These are phyloP conservation scores for Phylloscopus whistleri DNA, from an alignment of 2,113 vertebrate genomes.

Conservation along the genomic window DNA sequence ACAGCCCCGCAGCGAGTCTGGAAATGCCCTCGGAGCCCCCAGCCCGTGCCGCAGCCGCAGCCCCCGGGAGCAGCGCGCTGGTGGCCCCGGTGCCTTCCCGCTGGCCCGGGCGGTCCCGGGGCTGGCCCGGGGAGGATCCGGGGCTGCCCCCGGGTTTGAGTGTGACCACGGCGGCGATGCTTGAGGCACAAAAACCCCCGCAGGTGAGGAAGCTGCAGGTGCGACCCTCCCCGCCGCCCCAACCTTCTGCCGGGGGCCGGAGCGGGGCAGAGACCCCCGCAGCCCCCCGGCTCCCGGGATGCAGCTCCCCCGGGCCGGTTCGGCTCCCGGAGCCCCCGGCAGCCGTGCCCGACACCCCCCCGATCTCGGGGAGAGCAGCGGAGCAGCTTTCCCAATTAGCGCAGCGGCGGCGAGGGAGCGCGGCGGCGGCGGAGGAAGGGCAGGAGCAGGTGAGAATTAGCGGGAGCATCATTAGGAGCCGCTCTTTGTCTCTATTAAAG, in stretches of 20 bases:
- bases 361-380: not conserved
- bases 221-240: too few relatives aligned
- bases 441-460: constrained; percentile 68
- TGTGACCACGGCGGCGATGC: too few relatives aligned
- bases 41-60: too few relatives aligned
- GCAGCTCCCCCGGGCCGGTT: accelerated
- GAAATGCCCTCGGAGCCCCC: not conserved
- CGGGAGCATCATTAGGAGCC: constrained; percentile 64
- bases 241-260: too few relatives aligned
- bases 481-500: constrained; percentile 66
- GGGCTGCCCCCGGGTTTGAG: not conserved
- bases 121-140: too few relatives aligned
- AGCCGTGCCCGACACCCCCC: not conserved
- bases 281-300: not conserved
- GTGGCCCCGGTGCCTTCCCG: not conserved
- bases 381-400: constrained; percentile 62
- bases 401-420: not conserved
- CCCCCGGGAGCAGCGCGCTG: too few relatives aligned
- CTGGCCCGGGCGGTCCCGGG: not conserved
- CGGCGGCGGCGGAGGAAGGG: constrained; percentile 19
- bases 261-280: too few relatives aligned
- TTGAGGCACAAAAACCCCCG: accelerated
- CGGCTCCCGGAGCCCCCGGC: not conserved
- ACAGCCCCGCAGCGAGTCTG: accelerated
- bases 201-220: too few relatives aligned